A percentile compares a stretch with the other conserved stretches of the same genome.
Evolutionary conservation across 1,140 invertebrate genomes (phyloP).

Genomic region (Adelges cooleyi): DNA sequence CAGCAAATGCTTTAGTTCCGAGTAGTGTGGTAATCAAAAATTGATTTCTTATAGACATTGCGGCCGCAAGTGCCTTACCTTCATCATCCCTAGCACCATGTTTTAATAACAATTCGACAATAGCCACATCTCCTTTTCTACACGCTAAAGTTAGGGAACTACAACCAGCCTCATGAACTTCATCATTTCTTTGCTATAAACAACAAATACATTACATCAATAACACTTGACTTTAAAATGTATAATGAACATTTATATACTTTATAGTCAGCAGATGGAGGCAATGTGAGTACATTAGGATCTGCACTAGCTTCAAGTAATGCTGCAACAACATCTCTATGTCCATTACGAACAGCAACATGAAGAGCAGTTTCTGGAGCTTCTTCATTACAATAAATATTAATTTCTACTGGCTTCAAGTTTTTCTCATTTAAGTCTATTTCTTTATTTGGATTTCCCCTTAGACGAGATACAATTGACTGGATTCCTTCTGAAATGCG

Average conservation of each 20-base stretch:
- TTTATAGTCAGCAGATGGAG: conserved; percentile 20
- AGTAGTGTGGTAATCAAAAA: conserved; percentile 60
- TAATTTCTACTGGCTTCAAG: conserved; percentile 57
- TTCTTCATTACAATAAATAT: conserved; percentile 64
- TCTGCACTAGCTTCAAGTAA: conserved; percentile 63
- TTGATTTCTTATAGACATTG: conserved; percentile 52
- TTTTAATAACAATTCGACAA: conserved; percentile 65
- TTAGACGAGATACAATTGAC: conserved; percentile 71
- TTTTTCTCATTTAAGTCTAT: conserved; percentile 43
- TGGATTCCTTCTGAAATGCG: conserved; percentile 78
- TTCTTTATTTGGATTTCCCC: conserved; percentile 36
- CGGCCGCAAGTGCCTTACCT: conserved; percentile 63
- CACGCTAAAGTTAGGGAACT: conserved; percentile 63
- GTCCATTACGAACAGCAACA: conserved; percentile 62
- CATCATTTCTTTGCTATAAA: conserved; percentile 16
- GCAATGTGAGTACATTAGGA: conserved; percentile 46
- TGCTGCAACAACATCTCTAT: conserved; percentile 58
- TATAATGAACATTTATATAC: neutral
- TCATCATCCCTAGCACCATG: conserved; percentile 80
- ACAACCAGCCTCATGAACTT: conserved; percentile 14
- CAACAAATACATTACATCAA: neutral
- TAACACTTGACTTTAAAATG: too few species aligned
- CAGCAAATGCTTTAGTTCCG: conserved; percentile 65
- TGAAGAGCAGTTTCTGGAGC: conserved; percentile 63
- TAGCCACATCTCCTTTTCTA: conserved; percentile 48